Evolutionary conservation across 2,888 invertebrate species (phyloP).

Genomic region (Schrankia costaestrigalis): DNA sequence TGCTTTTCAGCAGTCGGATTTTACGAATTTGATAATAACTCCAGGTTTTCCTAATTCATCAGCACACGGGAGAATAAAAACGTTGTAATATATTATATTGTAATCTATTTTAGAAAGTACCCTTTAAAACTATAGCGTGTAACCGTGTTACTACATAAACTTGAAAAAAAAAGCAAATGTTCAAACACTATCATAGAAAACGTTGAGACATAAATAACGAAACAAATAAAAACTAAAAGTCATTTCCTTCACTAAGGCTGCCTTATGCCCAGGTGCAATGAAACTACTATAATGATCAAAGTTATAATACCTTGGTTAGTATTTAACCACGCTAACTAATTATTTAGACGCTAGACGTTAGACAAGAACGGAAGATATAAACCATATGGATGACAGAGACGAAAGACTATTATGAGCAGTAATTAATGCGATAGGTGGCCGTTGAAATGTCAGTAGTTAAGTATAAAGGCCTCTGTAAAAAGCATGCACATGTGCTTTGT

Average conservation of each 20-base stretch:
- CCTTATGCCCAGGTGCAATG: slow-evolving; percentile 35
- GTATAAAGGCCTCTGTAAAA: slow-evolving; percentile 48
- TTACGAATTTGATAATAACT: too few species aligned
- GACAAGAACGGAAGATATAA: slow-evolving; percentile 35
- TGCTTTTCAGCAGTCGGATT: too few species aligned
- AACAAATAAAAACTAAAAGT: slow-evolving; percentile 17
- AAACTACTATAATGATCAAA: slow-evolving; percentile 35
- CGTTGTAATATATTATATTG: too few species aligned
- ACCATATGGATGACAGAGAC: slow-evolving; percentile 35
- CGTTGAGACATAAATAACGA: too few species aligned
- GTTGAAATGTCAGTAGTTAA: slow-evolving; percentile 67
- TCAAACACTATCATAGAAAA: too few species aligned
- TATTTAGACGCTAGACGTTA: slow-evolving; percentile 38
- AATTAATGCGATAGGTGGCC: slow-evolving; percentile 52
- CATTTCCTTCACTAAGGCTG: slow-evolving; percentile 32
- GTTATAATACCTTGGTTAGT: slow-evolving; percentile 35
- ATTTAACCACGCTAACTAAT: slow-evolving; percentile 36
- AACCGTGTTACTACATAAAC: too few species aligned
- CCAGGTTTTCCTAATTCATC: too few species aligned
- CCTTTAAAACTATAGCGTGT: too few species aligned
- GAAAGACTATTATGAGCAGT: slow-evolving; percentile 23
- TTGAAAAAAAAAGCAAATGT: too few species aligned
- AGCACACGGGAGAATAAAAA: too few species aligned
- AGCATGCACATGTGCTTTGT: slow-evolving; percentile 33
- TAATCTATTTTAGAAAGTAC: too few species aligned